Base-by-base conservation (phyloP, 2,888 invertebrate genomes). In the Ecliptopera silaceata region DNA sequence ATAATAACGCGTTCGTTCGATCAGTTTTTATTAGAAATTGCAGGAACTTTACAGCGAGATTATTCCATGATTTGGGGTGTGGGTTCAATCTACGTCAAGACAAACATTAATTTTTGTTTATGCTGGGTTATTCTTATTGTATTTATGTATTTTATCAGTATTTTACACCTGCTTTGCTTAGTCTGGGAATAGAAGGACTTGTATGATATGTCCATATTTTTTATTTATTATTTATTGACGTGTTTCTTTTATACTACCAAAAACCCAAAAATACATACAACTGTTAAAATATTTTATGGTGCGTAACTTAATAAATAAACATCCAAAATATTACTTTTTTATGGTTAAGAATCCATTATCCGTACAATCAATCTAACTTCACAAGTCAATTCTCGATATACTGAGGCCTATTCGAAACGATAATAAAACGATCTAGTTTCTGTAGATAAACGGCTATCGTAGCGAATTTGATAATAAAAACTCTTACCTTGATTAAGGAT, bases 361-460 rank as follows among this genome's bases (percentile, higher is more conserved):
- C 41, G 39, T 49, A 47, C 59, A 59, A 63, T 61, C 61, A 59
- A 66, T 63, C 58, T 49, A 50, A 57, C 54, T 61, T 61, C 47
- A 59, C 59, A 51, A 59, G 51, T 56, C 61, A 46, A 64, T 66
- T 60, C 62, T 34, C 36, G 32, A 46, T 59, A 54, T 31, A 44
- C n/a, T 31, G n/a, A 15, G 12, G 15, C 46, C 58, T 60, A 63
- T 61, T 65, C 59, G 48, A 52, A 20, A 48, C 59, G 57, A 60
- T 59, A 56, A 61, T 63, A 58, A 61, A 64, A 61, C 56, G 49
- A 55, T 58, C 6, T 22, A 22, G 6, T 5, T 3, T 39, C 38
- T 1, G 1, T 52, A 45, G 38, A 52, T 45, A 52, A 45, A 15
- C 31, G 5, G 18, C 17, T 22, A 42, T 6, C 22, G 4, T 3